A percentile compares a stretch with the other conserved stretches of the same genome.
phyloP scores from a whole-genome alignment of 2,113 vertebrate genomes.

The Gobio gobio region DNA sequence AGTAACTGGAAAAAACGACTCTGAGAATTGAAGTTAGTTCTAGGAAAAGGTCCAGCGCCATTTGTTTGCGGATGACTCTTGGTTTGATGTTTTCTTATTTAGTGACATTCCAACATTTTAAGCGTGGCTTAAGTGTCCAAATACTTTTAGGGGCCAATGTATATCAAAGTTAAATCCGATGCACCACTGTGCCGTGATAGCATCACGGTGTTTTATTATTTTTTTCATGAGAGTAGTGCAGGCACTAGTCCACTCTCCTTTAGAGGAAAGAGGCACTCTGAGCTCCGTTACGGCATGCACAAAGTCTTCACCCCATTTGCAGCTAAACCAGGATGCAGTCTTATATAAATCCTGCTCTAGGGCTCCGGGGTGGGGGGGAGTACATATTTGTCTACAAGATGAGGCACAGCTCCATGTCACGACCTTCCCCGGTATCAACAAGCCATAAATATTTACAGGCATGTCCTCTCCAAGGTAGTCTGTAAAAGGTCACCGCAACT shows the following conservation, averaged over 20 bases:
- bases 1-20: not conserved
- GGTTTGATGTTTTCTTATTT: not conserved
- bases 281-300: not conserved
- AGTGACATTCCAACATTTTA: not conserved
- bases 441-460: conserved; percentile 61
- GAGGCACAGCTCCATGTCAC: conserved; percentile 29
- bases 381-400: conserved; percentile 56
- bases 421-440: conserved; percentile 55
- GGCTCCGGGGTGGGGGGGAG: conserved; percentile 31
- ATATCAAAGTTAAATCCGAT: not conserved
- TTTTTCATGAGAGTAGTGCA: not conserved
- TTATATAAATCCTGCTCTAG: conserved; percentile 38
- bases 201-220: not conserved
- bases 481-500: conserved; percentile 57
- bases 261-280: not conserved
- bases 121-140: not conserved
- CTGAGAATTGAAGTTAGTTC: not conserved
- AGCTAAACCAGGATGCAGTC: conserved; percentile 12
- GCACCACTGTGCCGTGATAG: not conserved
- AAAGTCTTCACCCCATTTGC: conserved; percentile 42
- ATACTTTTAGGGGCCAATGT: not conserved
- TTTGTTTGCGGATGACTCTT: not conserved
- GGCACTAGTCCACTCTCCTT: not conserved
- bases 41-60: not conserved
- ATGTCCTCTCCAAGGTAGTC: conserved; percentile 55